These are phyloP conservation scores for Scrobipalpa atriplicella DNA, from an alignment of 2,888 invertebrate species.

Conservation along the genomic window DNA sequence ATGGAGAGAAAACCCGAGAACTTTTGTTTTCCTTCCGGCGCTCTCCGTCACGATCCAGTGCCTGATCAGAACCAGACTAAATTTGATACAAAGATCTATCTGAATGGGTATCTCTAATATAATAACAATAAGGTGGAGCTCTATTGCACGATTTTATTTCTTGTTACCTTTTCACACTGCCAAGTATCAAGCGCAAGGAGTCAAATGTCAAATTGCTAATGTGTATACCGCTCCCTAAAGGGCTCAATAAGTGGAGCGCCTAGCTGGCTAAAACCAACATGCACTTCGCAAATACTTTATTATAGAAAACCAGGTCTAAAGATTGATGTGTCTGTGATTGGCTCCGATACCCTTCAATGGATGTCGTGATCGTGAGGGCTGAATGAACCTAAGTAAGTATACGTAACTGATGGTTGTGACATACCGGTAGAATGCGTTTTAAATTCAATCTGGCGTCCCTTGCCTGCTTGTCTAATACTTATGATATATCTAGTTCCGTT, in stretches of 20 bases:
- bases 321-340: neutral
- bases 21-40: conserved; percentile 41
- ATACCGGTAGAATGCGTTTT: conserved; percentile 1
- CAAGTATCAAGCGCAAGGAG: too few relatives aligned
- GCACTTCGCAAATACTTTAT: neutral
- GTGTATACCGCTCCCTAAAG: too few relatives aligned
- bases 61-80: conserved; percentile 17
- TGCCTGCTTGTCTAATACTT: conserved; percentile 1
- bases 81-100: neutral
- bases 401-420: conserved; percentile 6
- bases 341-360: conserved; percentile 40
- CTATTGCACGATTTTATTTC: too few relatives aligned
- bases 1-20: too few relatives aligned
- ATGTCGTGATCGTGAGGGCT: conserved; percentile 17
- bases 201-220: too few relatives aligned
- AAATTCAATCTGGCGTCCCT: neutral
- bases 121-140: too few relatives aligned
- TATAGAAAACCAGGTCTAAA: neutral
- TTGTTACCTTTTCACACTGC: too few relatives aligned
- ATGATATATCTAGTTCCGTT: neutral
- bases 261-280: too few relatives aligned
- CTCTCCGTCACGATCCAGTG: conserved; percentile 41
- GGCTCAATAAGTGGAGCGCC: too few relatives aligned
- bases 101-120: too few relatives aligned
- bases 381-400: conserved; percentile 7